Percentiles rank a stretch among this genome's conserved stretches.
phyloP scores from a whole-genome alignment of 1,140 invertebrate genomes.

The Hylaeus anthracinus region DNA sequence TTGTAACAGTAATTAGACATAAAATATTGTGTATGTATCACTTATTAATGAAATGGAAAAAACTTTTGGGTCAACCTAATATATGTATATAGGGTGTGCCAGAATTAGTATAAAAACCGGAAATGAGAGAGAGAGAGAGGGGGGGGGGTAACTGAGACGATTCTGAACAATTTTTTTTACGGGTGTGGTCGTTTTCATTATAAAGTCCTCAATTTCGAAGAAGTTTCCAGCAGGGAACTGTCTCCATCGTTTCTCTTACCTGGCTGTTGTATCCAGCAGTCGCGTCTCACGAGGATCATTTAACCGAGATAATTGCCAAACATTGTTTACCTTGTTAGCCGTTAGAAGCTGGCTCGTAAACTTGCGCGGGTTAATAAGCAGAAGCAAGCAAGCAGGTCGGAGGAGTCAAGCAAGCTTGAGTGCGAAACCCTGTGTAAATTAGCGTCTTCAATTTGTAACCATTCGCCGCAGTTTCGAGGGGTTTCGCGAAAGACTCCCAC shows the following conservation, averaged over 20 bases:
- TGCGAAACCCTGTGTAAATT: conserved; percentile 77
- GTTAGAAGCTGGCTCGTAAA: conserved; percentile 74
- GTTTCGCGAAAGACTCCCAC: conserved; percentile 49
- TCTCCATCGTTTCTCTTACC: conserved; percentile 16
- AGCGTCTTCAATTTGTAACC: conserved; percentile 80
- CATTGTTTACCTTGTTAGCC: conserved; percentile 81
- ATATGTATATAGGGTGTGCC: no score
- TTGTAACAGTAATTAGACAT: no score
- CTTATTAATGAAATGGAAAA: no score
- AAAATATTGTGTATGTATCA: no score
- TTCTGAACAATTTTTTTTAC: no score
- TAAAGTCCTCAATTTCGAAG: no score
- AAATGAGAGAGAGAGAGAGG: no score
- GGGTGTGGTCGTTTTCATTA: no score
- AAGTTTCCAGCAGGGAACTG: not conserved
- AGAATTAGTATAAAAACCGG: no score
- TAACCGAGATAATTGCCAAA: conserved; percentile 80
- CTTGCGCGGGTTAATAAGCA: conserved; percentile 79
- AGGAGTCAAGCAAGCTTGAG: conserved; percentile 57
- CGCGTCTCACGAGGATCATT: conserved; percentile 75
- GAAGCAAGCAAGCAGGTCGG: conserved; percentile 42
- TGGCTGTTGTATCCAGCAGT: conserved; percentile 48
- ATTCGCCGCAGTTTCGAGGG: conserved; percentile 59
- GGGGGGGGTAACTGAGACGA: no score
- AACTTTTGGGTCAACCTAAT: no score